Evolutionary conservation across 2,797 vertebrate genomes (phyloP).

Genomic region (Lagorchestes hirsutus): DNA sequence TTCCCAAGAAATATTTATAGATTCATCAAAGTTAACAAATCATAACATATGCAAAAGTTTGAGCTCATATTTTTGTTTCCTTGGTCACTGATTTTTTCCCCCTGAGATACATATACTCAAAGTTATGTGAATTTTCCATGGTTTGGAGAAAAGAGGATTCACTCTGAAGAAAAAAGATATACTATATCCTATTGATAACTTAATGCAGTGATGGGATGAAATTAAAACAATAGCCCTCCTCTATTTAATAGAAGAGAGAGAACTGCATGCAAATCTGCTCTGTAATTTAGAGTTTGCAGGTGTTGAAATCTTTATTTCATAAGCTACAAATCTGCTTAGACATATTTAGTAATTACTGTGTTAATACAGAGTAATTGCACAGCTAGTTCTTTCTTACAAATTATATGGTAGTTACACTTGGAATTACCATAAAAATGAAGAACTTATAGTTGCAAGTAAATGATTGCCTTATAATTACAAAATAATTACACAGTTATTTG

Average conservation of each 20-base stretch:
- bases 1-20: background rate
- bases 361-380: slow-evolving; percentile 87
- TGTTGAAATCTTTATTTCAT: slow-evolving; percentile 80
- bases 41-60: background rate
- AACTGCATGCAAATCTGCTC: slow-evolving; percentile 65
- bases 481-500: slow-evolving; percentile 85
- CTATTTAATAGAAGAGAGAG: slow-evolving; percentile 71
- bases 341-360: slow-evolving; percentile 86
- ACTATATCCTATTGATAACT: slow-evolving; percentile 41
- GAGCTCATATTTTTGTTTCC: background rate
- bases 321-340: slow-evolving; percentile 81
- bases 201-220: slow-evolving; percentile 55
- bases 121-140: slow-evolving; percentile 24
- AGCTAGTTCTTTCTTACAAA: slow-evolving; percentile 85
- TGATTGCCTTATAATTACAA: slow-evolving; percentile 87
- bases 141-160: background rate
- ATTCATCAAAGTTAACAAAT: background rate
- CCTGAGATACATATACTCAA: background rate
- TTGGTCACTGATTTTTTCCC: background rate
- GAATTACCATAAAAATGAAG: slow-evolving; percentile 86
- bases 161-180: slow-evolving; percentile 50
- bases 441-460: slow-evolving; percentile 84
- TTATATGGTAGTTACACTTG: slow-evolving; percentile 85
- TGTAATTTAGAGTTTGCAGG: slow-evolving; percentile 83
- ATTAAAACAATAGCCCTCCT: slow-evolving; percentile 54